Evolutionary conservation across 2,888 invertebrate genomes (phyloP).

Genomic region (Tenodera sinensis): DNA sequence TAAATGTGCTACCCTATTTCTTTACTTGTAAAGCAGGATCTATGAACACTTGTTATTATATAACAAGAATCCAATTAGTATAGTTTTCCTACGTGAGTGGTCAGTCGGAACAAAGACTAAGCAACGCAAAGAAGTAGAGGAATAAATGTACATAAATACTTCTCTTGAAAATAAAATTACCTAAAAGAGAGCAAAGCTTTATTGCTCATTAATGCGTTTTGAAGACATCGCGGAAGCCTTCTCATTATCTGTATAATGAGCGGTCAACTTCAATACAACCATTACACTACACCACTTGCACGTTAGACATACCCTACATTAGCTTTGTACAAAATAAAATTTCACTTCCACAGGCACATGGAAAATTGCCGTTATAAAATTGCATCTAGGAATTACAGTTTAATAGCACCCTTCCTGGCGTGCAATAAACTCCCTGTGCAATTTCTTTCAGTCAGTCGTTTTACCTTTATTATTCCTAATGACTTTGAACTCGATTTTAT

Average conservation of each 20-base stretch:
- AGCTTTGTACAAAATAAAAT: neutral
- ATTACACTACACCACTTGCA: neutral
- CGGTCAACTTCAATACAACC: neutral
- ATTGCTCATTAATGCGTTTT: neutral
- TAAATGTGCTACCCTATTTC: too few relatives aligned
- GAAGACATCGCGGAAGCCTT: neutral
- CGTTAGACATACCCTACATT: neutral
- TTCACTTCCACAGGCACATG: neutral
- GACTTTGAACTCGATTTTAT: neutral
- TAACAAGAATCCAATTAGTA: too few relatives aligned
- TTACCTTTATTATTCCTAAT: neutral
- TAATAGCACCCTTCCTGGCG: neutral
- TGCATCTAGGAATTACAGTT: neutral
- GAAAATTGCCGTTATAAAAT: constrained; percentile 3
- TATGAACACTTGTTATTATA: too few relatives aligned
- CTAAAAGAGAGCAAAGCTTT: neutral
- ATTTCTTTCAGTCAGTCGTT: neutral
- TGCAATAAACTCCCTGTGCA: neutral
- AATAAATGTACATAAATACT: neutral
- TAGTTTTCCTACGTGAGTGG: too few relatives aligned
- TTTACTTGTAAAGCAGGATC: too few relatives aligned
- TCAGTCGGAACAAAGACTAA: too few relatives aligned
- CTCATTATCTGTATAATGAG: neutral
- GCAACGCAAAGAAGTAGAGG: too few relatives aligned
- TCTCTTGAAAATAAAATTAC: neutral